Conservation (phyloP, 2,797 vertebrate species). For the Lerista edwardsae region DNA sequence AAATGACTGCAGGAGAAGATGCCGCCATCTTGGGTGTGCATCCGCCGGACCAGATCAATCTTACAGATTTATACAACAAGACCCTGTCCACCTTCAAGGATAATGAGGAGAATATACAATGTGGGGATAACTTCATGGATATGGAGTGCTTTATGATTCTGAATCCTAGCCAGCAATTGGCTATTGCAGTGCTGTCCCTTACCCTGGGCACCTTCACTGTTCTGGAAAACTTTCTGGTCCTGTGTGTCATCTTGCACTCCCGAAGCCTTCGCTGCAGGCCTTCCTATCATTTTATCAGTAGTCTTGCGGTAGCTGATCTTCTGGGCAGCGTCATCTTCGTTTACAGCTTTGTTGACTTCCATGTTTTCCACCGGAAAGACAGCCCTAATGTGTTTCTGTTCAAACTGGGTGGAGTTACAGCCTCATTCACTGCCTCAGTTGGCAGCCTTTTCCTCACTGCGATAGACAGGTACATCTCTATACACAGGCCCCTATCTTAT, state of each 20-base stretch:
- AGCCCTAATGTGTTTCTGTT: conserved; percentile 96
- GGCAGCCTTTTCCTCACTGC: conserved; percentile 99
- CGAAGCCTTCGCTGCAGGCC: conserved; percentile 95
- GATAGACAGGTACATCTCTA: conserved; percentile 98
- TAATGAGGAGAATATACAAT: conserved; percentile 89
- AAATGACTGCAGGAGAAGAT: conserved; percentile 91
- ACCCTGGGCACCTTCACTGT: conserved; percentile 98
- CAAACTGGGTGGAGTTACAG: conserved; percentile 97
- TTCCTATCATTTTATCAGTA: conserved; percentile 98
- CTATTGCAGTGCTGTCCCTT: conserved; percentile 92
- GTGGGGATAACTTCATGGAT: conserved; percentile 99
- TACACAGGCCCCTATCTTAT: conserved; percentile 95
- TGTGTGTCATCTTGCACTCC: conserved; percentile 95
- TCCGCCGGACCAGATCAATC: conserved; percentile 89
- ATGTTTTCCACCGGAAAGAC: conserved; percentile 97
- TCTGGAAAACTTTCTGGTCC: conserved; percentile 95
- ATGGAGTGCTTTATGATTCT: conserved; percentile 99
- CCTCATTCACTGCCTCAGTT: conserved; percentile 97
- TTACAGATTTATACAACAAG: conserved; percentile 92
- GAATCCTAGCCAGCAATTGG: conserved; percentile 96
- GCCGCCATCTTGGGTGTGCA: conserved; percentile 87
- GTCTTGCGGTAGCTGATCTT: conserved; percentile 95
- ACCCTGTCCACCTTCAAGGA: conserved; percentile 85
- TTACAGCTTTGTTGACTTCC: conserved; percentile 99
- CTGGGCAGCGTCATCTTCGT: conserved; percentile 98